Evolutionary conservation across 2,888 invertebrate species (phyloP), one percentile per base, ranked within the genome.

Genomic region (Eudasyphora cyanicolor): DNA sequence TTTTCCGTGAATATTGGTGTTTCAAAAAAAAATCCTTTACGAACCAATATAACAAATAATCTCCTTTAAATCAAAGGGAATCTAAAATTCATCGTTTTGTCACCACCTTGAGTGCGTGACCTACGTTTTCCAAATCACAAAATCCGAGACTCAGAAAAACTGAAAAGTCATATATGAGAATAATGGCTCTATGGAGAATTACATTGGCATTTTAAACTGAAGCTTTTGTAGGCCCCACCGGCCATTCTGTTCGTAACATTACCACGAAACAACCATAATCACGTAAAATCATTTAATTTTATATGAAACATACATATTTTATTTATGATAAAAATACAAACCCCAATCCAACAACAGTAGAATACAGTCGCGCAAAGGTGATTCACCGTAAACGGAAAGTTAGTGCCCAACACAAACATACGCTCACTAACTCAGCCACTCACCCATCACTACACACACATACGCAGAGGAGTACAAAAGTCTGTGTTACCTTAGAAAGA

Each of bases 151-250:
- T 4, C 57, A 35, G 24, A 35, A 29, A 64, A 14, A 62, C 38
- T 70, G 49, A 75, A 51, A 75, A 75, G 32, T 75, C 69, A 75
- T 54, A 60, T 82, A n/a, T n/a, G 75, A 70, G 49, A 69, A 74
- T 78, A 82, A 79, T 75, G 70, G n/a, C 64, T 27, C 62, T 57
- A 71, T 45, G 60, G 57, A 60, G 54, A 82, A 64, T 69, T 77
- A 45, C 76, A 73, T 54, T 67, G 64, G 77, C 42, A 19, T 76
- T 71, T 45, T 54, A 51, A 76, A 71, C 12, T 4, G 45, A 45
- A n/a, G 7, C 12, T 14, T 24, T 42, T 38, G 17, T 71, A 19
- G 14, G 29, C n/a, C 5, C 5, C 64, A 51, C 27, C 38, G 21
- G 10, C 57, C 45, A 54, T 29, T 74, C 29, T 69, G 45, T 35